Conservation (phyloP, 2,113 vertebrate species). For the Rostratula benghalensis region DNA sequence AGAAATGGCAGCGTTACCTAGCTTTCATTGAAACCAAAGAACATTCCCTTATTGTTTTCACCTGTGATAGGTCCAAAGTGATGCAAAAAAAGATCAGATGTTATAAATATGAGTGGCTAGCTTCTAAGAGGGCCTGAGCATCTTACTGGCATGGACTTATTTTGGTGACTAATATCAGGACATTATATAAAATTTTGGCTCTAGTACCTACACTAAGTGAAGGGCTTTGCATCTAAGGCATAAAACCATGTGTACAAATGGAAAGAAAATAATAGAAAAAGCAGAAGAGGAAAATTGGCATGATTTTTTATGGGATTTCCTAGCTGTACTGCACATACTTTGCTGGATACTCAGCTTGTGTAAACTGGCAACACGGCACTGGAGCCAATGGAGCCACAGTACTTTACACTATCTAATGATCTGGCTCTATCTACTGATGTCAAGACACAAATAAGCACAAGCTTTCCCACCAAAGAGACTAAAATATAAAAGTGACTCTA, state of each 20-base stretch:
- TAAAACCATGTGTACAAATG: background rate
- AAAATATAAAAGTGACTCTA: conserved; percentile 1
- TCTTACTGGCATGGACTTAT: background rate
- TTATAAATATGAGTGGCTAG: background rate
- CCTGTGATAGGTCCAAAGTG: background rate
- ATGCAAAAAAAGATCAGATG: background rate
- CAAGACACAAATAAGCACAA: background rate
- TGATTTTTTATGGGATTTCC: conserved; percentile 18
- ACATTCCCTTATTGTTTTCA: background rate
- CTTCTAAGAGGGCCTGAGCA: background rate
- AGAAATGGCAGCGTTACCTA: background rate
- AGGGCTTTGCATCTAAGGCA: background rate
- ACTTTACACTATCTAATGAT: background rate
- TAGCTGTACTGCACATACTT: background rate
- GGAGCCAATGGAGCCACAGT: background rate
- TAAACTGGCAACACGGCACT: background rate
- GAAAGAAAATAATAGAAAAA: conserved; percentile 11
- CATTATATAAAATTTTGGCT: background rate
- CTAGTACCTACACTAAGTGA: background rate
- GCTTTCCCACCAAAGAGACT: background rate
- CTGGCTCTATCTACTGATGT: background rate
- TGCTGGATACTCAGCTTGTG: background rate
- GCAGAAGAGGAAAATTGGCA: conserved; percentile 11
- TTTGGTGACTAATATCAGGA: background rate
- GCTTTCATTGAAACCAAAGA: background rate